Conservation (phyloP, 2,113 vertebrate genomes). For the Mesoclemmys tuberculata region DNA sequence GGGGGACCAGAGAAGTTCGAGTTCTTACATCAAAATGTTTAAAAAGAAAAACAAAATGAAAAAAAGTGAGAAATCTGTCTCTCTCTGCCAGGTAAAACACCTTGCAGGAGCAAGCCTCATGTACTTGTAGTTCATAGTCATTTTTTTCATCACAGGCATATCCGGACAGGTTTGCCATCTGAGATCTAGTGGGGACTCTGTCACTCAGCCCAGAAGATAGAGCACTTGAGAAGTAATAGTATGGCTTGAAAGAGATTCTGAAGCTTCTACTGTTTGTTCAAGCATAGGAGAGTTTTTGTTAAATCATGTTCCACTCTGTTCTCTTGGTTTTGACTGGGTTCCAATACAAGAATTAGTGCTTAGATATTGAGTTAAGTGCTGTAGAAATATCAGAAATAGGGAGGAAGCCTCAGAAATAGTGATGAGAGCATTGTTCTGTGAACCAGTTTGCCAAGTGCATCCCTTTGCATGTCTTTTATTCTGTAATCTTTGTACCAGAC, state of each 20-base stretch:
- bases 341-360: not conserved
- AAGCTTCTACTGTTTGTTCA: not conserved
- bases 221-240: not conserved
- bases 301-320: not conserved
- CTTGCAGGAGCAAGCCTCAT: not conserved
- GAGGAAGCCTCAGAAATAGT: not conserved
- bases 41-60: not conserved
- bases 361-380: not conserved
- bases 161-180: not conserved
- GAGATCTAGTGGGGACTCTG: not conserved
- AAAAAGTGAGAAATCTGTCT: not conserved
- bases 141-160: not conserved
- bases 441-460: not conserved
- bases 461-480: not conserved
- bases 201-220: not conserved
- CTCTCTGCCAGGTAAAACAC: not conserved
- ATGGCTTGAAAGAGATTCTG: not conserved
- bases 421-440: not conserved
- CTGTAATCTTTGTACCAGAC: not conserved
- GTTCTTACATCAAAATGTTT: not conserved
- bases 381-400: not conserved
- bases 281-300: not conserved
- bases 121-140: too few species aligned
- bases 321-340: not conserved
- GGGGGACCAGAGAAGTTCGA: not conserved